These are phyloP conservation scores for Leptestheria dahalacensis DNA, from an alignment of 1,140 invertebrate species.

Conservation along the genomic window DNA sequence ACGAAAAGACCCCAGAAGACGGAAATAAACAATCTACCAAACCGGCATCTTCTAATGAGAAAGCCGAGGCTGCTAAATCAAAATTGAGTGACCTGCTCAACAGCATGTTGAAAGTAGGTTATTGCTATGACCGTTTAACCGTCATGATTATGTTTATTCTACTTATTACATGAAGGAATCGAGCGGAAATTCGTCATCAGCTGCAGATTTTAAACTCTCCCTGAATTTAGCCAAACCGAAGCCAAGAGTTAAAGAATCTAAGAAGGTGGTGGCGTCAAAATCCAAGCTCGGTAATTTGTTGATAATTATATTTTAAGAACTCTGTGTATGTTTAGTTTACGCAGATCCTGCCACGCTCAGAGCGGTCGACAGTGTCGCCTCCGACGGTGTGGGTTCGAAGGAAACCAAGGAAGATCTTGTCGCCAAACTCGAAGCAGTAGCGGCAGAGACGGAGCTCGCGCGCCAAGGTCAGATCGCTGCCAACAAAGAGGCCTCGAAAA, in stretches of 20 bases:
- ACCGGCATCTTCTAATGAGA: not conserved
- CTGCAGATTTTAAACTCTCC: not conserved
- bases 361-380: slow-evolving; percentile 52
- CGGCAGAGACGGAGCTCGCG: slow-evolving; percentile 17
- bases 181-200: not conserved
- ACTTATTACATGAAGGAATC: not conserved
- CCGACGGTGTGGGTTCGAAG: slow-evolving; percentile 43
- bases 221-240: slow-evolving; percentile 10
- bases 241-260: slow-evolving; percentile 3
- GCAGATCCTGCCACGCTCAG: slow-evolving; percentile 19
- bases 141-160: not conserved
- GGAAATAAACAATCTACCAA: not conserved
- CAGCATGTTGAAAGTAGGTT: not conserved
- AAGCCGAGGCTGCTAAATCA: slow-evolving; percentile 1
- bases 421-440: slow-evolving; percentile 35
- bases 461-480: slow-evolving; percentile 1
- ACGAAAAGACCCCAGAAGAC: no score
- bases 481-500: slow-evolving; percentile 5
- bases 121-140: not conserved
- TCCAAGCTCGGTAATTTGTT: not conserved
- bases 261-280: not conserved
- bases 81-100: not conserved
- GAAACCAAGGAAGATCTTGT: slow-evolving; percentile 59
- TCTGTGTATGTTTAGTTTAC: no score
- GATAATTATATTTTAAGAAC: not conserved